Conservation (phyloP, 2,888 invertebrate species). For the Gryllus longicercus region DNA sequence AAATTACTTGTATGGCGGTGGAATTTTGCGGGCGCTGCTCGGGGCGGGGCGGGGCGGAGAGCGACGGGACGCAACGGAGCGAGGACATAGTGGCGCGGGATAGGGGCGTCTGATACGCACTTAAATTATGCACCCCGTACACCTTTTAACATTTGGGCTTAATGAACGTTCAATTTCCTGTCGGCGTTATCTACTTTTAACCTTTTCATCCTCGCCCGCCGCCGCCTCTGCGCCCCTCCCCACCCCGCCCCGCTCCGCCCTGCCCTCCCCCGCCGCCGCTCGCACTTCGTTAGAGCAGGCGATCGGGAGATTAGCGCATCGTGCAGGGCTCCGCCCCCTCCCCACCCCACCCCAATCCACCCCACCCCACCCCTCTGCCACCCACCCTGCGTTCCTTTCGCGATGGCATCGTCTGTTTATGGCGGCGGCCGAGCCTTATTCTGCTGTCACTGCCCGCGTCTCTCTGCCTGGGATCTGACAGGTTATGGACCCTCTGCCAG, state of each 20-base stretch:
- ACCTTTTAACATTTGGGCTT: background rate
- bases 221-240: background rate
- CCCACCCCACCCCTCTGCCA: too few relatives aligned
- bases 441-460: too few relatives aligned
- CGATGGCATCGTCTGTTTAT: too few relatives aligned
- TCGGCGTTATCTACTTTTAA: slow-evolving; percentile 7
- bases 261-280: background rate
- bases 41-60: too few relatives aligned
- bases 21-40: background rate
- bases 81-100: background rate
- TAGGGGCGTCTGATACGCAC: background rate
- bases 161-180: slow-evolving; percentile 10
- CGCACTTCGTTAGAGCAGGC: background rate
- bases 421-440: too few relatives aligned
- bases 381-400: too few relatives aligned
- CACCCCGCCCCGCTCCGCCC: background rate
- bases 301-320: background rate
- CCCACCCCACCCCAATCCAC: too few relatives aligned
- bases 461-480: too few relatives aligned
- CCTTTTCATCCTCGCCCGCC: background rate
- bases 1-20: slow-evolving; percentile 17
- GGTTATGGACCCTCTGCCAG: too few relatives aligned
- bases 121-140: slow-evolving; percentile 6
- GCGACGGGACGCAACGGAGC: too few relatives aligned
- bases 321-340: too few relatives aligned